These are phyloP conservation scores for Corythornis madagascariensis DNA, from an alignment of 2,113 vertebrate species.

Conservation along the genomic window DNA sequence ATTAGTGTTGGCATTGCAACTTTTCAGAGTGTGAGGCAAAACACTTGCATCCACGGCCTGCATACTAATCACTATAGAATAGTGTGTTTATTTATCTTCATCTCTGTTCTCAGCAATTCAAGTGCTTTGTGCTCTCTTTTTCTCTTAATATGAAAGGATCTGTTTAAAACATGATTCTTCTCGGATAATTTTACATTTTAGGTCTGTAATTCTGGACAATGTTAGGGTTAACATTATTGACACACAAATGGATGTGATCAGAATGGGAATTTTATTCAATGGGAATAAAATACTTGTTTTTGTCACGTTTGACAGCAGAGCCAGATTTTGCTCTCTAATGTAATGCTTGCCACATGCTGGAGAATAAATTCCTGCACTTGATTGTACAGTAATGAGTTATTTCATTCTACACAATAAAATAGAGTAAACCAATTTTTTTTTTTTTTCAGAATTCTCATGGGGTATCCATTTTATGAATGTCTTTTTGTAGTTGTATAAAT, in stretches of 20 bases:
- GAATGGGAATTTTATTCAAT: conserved; percentile 38
- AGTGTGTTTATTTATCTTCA: background rate
- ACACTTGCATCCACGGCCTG: background rate
- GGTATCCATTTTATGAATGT: conserved; percentile 11
- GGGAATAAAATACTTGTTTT: conserved; percentile 69
- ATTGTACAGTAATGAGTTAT: conserved; percentile 41
- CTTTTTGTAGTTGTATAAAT: conserved; percentile 41
- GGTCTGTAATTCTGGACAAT: conserved; percentile 24
- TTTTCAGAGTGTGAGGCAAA: background rate
- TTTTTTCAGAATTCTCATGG: background rate
- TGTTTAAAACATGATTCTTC: background rate
- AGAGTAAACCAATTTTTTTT: background rate
- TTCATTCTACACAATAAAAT: conserved; percentile 40
- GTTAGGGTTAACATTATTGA: conserved; percentile 32
- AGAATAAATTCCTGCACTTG: conserved; percentile 33
- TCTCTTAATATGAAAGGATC: background rate
- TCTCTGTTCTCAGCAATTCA: background rate
- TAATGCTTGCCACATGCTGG: conserved; percentile 53
- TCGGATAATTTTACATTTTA: conserved; percentile 8
- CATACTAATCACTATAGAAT: background rate
- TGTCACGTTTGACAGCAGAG: conserved; percentile 59
- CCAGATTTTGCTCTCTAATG: conserved; percentile 35
- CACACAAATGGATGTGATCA: conserved; percentile 43
- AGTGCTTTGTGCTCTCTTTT: background rate
- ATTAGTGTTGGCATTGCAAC: background rate